These are phyloP conservation scores for Machaerirhynchus nigripectus DNA, from an alignment of 2,113 vertebrate genomes.

Conservation along the genomic window DNA sequence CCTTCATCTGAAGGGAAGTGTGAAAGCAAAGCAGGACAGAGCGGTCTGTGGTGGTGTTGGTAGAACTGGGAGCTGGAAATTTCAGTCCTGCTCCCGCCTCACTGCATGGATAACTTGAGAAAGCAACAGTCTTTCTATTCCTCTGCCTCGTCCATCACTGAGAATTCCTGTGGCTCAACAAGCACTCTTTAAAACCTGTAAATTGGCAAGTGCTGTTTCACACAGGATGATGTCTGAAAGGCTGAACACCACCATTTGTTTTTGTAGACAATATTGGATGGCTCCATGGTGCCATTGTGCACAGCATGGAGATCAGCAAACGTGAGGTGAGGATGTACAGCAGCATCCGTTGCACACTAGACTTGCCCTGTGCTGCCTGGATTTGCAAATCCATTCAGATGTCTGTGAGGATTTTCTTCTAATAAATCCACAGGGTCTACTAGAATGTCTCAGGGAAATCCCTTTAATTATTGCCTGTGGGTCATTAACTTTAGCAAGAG, in stretches of 20 bases:
- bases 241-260: background rate
- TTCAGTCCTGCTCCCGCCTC: background rate
- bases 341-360: background rate
- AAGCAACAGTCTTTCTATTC: background rate
- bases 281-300: background rate
- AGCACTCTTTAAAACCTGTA: background rate
- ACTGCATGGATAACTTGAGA: background rate
- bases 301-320: background rate
- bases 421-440: background rate
- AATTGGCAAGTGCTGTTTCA: background rate
- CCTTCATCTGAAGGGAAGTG: background rate
- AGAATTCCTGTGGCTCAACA: background rate
- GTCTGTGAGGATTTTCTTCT: background rate
- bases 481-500: background rate
- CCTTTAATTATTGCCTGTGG: background rate
- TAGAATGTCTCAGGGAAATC: background rate
- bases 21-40: background rate
- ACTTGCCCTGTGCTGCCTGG: background rate
- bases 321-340: background rate
- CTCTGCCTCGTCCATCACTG: background rate
- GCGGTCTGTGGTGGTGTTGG: background rate
- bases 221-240: background rate
- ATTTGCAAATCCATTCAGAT: background rate
- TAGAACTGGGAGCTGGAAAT: background rate
- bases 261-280: background rate